A percentile compares a stretch with the other conserved stretches of the same genome.
Conservation (phyloP, 2,113 vertebrate species). For the Apteryx owenii region DNA sequence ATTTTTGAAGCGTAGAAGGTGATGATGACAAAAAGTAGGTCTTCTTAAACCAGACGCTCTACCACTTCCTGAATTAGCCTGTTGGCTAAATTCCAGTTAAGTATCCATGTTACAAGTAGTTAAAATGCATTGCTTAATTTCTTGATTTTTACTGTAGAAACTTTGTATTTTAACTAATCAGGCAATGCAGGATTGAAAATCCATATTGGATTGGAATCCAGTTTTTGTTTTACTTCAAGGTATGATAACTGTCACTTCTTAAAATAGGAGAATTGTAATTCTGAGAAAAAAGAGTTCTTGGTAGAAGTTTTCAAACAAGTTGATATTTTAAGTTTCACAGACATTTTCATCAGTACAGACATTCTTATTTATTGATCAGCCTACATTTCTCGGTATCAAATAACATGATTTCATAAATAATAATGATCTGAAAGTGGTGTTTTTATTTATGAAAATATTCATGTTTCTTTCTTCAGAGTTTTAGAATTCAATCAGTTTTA, state of each 20-base stretch:
- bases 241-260: background rate
- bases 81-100: background rate
- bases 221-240: background rate
- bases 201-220: background rate
- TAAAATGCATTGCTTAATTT: background rate
- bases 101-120: background rate
- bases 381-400: constrained; percentile 31
- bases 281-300: background rate
- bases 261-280: background rate
- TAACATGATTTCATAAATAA: constrained; percentile 38
- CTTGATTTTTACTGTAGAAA: background rate
- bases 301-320: background rate
- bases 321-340: background rate
- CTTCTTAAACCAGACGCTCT: background rate
- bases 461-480: constrained; percentile 13
- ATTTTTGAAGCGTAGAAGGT: background rate
- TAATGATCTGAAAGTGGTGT: constrained; percentile 4
- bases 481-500: constrained; percentile 28
- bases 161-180: background rate
- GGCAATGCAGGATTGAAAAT: background rate
- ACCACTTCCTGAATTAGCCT: background rate
- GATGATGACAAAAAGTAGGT: background rate
- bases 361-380: constrained; percentile 37
- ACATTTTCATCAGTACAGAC: background rate
- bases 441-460: constrained; percentile 59